Base-by-base conservation (phyloP, 37 sponge, comb jelly and placozoan genomes). In the Diacarnus erythraeanus region DNA sequence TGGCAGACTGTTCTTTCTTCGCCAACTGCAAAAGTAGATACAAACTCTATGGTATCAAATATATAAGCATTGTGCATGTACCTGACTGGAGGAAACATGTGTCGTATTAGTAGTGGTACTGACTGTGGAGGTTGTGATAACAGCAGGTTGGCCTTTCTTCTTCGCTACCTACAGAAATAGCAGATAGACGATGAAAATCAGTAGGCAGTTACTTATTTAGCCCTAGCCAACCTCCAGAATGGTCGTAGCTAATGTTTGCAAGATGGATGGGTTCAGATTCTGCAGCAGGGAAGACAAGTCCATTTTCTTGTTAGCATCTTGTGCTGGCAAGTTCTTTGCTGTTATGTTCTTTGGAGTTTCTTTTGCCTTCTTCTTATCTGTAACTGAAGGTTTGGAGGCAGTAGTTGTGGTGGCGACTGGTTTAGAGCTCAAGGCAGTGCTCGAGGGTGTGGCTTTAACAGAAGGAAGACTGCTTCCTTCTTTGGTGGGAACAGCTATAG, bases 251-350 rank as follows among this genome's bases (percentile, higher is more conserved):
- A 77, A 44, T 21, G 47, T 23, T 26, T 41, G 22, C 2, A 77
- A 43, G 42, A 60, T 36, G n/a, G 23, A 38, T 21, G 43, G 29
- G 37, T 64, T 60, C 34, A 61, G 38, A 20, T 22, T 41, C 25
- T 37, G 25, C 27, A 77, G 27, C 15, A 77, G n/a, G 30, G 77
- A 64, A 21, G 38, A 35, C 26, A 77, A 38, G 64, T 77, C 63
- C 29, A 2, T 40, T n/a, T 20, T 41, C 42, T 37, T 23, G 1
- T 38, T 10, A 3, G 26, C 4, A 17, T 4, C 9, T 54, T 10
- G 17, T 54, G 56, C 60, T 59, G 5, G 15, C 23, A 27, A 4
- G n/a, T n/a, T n/a, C n/a, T n/a, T n/a, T n/a, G n/a, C n/a, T n/a
- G n/a, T n/a, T n/a, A n/a, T n/a, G 51, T 47, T 47, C 51, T 47